These are phyloP conservation scores for Coregonus suidteri DNA, from an alignment of 2,797 vertebrate species.

Conservation along the genomic window DNA sequence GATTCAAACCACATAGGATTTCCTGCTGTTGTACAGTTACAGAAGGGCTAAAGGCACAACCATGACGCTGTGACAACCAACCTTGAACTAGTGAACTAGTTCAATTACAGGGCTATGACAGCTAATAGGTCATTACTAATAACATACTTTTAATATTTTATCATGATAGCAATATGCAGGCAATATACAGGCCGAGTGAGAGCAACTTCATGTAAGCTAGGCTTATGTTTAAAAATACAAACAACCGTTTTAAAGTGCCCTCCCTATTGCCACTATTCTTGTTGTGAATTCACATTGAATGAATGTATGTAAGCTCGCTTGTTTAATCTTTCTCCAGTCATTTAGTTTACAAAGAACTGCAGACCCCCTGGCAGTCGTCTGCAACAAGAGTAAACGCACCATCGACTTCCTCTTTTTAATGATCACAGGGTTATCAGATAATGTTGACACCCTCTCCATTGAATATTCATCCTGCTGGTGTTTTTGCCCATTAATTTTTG, in stretches of 20 bases:
- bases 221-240: background rate
- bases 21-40: constrained; percentile 72
- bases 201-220: background rate
- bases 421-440: constrained; percentile 82
- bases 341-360: constrained; percentile 80
- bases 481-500: constrained; percentile 80
- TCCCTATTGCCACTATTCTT: constrained; percentile 55
- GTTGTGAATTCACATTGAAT: constrained; percentile 70
- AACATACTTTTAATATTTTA: background rate
- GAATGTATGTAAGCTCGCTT: constrained; percentile 71
- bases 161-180: background rate
- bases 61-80: constrained; percentile 40
- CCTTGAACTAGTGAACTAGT: background rate
- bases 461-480: constrained; percentile 80
- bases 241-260: constrained; percentile 55
- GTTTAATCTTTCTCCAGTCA: constrained; percentile 79
- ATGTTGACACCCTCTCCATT: constrained; percentile 80
- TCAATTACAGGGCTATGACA: constrained; percentile 26
- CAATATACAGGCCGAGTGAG: background rate
- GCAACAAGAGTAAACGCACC: constrained; percentile 76
- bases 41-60: constrained; percentile 50
- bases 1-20: constrained; percentile 69
- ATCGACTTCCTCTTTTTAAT: constrained; percentile 80
- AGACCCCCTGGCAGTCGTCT: constrained; percentile 74
- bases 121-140: background rate